phyloP scores from a whole-genome alignment of 2,113 vertebrate genomes.

The Sciurus niger region DNA sequence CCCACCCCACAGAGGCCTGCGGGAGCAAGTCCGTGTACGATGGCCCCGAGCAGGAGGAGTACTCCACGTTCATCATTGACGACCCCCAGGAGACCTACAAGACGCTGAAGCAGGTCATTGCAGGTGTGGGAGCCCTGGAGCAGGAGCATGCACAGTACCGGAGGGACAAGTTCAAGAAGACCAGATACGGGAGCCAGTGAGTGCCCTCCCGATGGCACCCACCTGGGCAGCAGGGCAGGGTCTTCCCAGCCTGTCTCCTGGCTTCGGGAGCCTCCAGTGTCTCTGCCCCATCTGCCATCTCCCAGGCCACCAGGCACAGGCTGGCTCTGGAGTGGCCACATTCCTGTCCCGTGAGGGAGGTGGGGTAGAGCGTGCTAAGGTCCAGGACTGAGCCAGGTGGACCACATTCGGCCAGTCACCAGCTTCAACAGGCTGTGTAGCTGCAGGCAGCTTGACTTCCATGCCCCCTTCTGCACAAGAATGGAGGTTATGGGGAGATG shows the following conservation, averaged over 20 bases:
- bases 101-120: conserved; percentile 94
- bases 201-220: conserved; percentile 80
- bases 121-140: conserved; percentile 94
- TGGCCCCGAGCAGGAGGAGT: conserved; percentile 97
- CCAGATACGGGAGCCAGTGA: conserved; percentile 98
- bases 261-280: not conserved
- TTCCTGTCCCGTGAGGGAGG: not conserved
- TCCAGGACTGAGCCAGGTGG: not conserved
- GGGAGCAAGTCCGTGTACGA: conserved; percentile 98
- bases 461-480: accelerated
- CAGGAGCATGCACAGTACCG: conserved; percentile 97
- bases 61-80: conserved; percentile 96
- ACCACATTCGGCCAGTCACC: accelerated
- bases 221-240: not conserved
- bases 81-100: conserved; percentile 98
- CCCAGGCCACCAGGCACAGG: not conserved
- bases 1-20: conserved; percentile 93
- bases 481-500: not conserved
- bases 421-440: no score
- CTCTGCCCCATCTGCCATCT: not conserved
- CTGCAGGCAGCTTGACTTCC: accelerated
- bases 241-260: not conserved
- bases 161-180: conserved; percentile 98
- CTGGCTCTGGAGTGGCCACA: not conserved
- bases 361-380: no score